These are phyloP conservation scores for Temnothorax curvispinosus DNA, from an alignment of 1,140 invertebrate genomes.

Conservation along the genomic window DNA sequence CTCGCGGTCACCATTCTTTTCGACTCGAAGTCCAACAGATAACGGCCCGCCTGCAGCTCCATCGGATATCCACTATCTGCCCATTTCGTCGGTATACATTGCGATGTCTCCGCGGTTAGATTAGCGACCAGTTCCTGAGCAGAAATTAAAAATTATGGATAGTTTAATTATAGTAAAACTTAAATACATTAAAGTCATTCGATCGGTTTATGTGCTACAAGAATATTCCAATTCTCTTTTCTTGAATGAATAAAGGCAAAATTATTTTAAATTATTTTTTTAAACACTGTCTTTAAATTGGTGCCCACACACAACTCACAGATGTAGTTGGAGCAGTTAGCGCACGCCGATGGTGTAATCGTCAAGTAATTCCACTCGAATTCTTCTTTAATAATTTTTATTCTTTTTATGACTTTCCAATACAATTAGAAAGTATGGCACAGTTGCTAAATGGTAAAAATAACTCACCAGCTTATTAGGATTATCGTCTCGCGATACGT, in stretches of 20 bases:
- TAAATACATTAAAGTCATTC: neutral
- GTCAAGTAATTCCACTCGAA: slow-evolving; percentile 92
- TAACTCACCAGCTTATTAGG: slow-evolving; percentile 77
- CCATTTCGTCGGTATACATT: slow-evolving; percentile 87
- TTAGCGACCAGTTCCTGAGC: slow-evolving; percentile 87
- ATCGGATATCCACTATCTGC: slow-evolving; percentile 86
- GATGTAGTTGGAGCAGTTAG: slow-evolving; percentile 95
- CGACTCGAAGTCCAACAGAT: slow-evolving; percentile 91
- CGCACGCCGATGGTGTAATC: slow-evolving; percentile 92
- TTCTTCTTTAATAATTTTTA: slow-evolving; percentile 6
- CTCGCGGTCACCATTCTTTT: slow-evolving; percentile 84
- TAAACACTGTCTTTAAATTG: slow-evolving; percentile 80
- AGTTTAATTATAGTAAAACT: slow-evolving; percentile 8
- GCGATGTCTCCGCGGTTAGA: slow-evolving; percentile 89
- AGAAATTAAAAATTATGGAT: slow-evolving; percentile 4
- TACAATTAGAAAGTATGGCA: slow-evolving; percentile 16
- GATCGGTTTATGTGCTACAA: neutral
- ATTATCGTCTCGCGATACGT: slow-evolving; percentile 84
- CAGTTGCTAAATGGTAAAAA: neutral
- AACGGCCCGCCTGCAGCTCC: slow-evolving; percentile 86
- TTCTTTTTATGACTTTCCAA: neutral
- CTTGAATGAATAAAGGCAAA: neutral
- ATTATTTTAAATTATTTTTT: neutral
- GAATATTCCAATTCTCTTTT: neutral
- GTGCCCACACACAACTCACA: slow-evolving; percentile 91